phyloP scores from a whole-genome alignment of 2,797 vertebrate genomes.

The Tauraco hartlaubi region DNA sequence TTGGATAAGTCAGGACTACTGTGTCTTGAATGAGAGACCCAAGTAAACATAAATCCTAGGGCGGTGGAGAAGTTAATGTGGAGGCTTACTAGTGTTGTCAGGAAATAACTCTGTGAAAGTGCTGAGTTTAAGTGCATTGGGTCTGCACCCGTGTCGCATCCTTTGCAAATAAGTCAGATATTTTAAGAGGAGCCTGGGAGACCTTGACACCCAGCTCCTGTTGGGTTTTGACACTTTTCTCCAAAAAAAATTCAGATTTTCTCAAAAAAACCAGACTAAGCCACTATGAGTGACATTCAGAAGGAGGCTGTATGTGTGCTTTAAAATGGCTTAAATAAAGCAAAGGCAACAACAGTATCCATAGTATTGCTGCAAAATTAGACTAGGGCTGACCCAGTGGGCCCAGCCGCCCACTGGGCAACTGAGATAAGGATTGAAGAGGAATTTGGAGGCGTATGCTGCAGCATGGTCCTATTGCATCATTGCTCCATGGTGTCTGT shows the following conservation, averaged over 20 bases:
- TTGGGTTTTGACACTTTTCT: background rate
- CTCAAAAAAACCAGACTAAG: background rate
- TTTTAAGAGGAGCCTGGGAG: background rate
- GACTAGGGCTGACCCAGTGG: background rate
- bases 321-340: background rate
- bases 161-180: background rate
- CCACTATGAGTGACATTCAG: background rate
- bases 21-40: background rate
- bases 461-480: background rate
- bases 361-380: background rate
- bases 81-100: background rate
- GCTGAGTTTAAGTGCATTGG: background rate
- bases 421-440: background rate
- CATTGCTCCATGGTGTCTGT: background rate
- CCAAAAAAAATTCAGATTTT: background rate
- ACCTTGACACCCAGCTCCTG: background rate
- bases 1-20: background rate
- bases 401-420: background rate
- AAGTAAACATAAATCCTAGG: background rate
- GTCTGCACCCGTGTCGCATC: background rate
- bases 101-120: background rate
- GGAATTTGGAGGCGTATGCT: background rate
- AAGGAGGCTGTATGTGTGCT: background rate
- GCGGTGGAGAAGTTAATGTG: background rate
- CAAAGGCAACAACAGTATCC: background rate